Evolutionary conservation across 2,888 invertebrate species (phyloP), one percentile per base, ranked within the genome.

Genomic region (Tetrapedia diversipes): DNA sequence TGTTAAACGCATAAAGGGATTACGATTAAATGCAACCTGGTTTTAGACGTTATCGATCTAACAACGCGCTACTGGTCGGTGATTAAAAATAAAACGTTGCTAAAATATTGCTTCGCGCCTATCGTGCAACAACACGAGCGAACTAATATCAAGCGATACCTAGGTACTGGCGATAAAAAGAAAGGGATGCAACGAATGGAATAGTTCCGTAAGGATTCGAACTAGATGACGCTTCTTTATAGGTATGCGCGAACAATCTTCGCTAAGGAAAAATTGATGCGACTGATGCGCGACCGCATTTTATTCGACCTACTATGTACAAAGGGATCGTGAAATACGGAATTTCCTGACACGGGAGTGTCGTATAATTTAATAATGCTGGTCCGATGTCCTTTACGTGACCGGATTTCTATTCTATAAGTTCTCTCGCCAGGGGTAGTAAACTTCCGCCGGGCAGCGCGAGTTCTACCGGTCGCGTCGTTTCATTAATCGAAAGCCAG

Each of bases 341-440:
- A 70, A 79, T 75, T 77, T 66, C 43, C 53, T 14, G 61, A 43
- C 61, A 29, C 70, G 34, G 37, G 60, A 66, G 65, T 56, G 69
- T 57, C 69, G 54, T 73, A 69, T 77, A 79, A 83, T 83, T 83
- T 81, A 83, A 83, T 81, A 83, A 83, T 47, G 64, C 57, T 45
- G n/a, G 45, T 47, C 69, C 47, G 69, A 75, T 78, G 70, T 65
- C 32, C 63, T 60, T 66, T 79, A 81, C 81, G 72, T 81, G 74
- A 77, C 79, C 67, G 72, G 75, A 75, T 83, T 83, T 83, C 79
- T 79, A 75, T 79, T 75, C 54, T 16, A 56, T 65, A 76, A 73
- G 41, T 65, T 73, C 41, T 8, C 51, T 14, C 57, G 47, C n/a
- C 34, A 10, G 19, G 32, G 27, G 11, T 8, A 43, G 29, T 22